These are phyloP conservation scores for Manduca sexta DNA, from an alignment of 1,140 invertebrate genomes.

Conservation along the genomic window DNA sequence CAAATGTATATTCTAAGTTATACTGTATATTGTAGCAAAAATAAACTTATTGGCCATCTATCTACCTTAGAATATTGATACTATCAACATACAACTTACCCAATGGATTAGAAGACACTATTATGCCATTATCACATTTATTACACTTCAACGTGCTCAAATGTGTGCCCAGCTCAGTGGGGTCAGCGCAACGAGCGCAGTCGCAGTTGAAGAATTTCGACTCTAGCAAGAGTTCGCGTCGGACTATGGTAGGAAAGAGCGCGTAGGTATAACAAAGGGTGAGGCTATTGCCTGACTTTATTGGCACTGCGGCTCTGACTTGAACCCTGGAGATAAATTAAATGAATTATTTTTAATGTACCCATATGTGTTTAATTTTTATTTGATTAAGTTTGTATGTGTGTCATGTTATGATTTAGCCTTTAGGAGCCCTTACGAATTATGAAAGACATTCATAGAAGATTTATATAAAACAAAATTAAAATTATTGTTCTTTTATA, in stretches of 20 bases:
- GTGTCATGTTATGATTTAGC: no score
- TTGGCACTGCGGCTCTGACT: conserved; percentile 79
- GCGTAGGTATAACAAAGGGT: conserved; percentile 85
- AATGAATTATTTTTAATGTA: not conserved
- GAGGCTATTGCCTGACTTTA: conserved; percentile 78
- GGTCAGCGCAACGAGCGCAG: conserved; percentile 82
- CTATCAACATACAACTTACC: conserved; percentile 58
- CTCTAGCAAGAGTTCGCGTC: conserved; percentile 80
- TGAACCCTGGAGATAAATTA: conserved; percentile 69
- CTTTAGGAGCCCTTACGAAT: no score
- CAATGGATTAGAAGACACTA: conserved; percentile 79
- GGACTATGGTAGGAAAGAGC: conserved; percentile 81
- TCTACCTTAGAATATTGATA: no score
- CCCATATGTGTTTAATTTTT: no score
- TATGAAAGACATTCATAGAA: no score
- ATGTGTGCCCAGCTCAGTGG: conserved; percentile 83
- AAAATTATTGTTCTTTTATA: no score
- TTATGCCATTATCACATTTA: conserved; percentile 81
- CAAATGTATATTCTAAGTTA: no score
- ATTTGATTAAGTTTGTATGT: no score
- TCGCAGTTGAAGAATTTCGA: conserved; percentile 86
- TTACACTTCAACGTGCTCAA: conserved; percentile 84
- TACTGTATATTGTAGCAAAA: no score
- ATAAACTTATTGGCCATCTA: no score
- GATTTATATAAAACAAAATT: no score